Conservation (phyloP, 2,113 vertebrate species). For the Tychaedon coryphoeus region DNA sequence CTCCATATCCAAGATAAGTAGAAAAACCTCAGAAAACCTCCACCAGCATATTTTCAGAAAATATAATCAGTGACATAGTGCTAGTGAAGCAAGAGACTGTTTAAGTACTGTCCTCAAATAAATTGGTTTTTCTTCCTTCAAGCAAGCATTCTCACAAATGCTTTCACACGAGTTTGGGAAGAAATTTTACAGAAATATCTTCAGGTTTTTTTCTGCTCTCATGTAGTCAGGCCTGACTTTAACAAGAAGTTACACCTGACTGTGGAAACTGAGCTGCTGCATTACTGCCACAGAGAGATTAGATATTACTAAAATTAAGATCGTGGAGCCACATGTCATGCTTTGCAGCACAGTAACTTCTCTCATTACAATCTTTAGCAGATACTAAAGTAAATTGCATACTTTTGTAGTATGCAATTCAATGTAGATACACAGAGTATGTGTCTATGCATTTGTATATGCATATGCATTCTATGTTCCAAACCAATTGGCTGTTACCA, state of each 20-base stretch:
- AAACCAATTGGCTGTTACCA: background rate
- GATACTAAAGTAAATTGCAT: background rate
- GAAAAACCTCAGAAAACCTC: background rate
- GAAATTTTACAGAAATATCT: background rate
- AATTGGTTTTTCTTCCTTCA: background rate
- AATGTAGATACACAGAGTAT: background rate
- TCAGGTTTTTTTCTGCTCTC: background rate
- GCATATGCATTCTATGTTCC: background rate
- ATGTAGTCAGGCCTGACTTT: background rate
- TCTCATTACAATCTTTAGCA: slow-evolving; percentile 49
- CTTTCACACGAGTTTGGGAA: background rate
- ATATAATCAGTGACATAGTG: background rate
- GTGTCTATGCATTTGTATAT: background rate
- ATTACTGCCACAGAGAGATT: slow-evolving; percentile 39
- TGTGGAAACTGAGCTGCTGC: slow-evolving; percentile 46
- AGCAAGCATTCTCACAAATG: background rate
- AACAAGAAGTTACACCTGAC: slow-evolving; percentile 40
- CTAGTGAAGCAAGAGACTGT: background rate
- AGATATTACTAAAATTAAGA: slow-evolving; percentile 61
- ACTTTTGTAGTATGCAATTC: background rate
- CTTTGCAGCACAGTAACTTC: slow-evolving; percentile 47
- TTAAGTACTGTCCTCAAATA: background rate
- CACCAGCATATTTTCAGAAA: background rate
- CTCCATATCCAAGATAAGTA: background rate
- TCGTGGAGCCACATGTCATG: slow-evolving; percentile 2